Conservation (phyloP, 2,113 vertebrate genomes). For the Bagarius yarrelli region DNA sequence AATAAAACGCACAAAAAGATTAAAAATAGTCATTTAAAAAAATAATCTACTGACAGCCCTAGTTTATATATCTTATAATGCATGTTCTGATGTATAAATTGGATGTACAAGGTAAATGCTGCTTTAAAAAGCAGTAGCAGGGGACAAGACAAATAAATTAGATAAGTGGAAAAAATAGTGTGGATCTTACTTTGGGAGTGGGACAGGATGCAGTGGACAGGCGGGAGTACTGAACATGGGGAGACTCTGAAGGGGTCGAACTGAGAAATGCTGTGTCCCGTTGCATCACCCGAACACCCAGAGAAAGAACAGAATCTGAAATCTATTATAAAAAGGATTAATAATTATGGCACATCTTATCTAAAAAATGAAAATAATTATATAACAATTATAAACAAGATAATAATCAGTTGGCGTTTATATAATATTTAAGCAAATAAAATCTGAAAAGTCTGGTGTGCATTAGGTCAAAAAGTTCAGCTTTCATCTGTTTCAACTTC, state of each 20-base stretch:
- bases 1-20: too few relatives aligned
- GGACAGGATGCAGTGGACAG: constrained; percentile 98
- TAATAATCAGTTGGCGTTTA: background rate
- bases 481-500: too few relatives aligned
- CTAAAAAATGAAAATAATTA: background rate
- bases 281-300: constrained; percentile 97
- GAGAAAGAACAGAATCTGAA: constrained; percentile 98
- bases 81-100: too few relatives aligned
- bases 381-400: background rate
- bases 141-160: background rate
- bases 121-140: background rate
- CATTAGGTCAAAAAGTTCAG: too few relatives aligned
- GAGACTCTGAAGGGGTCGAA: constrained; percentile 97
- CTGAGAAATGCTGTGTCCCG: constrained; percentile 97
- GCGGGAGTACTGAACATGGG: constrained; percentile 95
- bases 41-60: too few relatives aligned
- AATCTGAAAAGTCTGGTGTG: too few relatives aligned
- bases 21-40: too few relatives aligned
- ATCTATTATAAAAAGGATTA: constrained; percentile 72
- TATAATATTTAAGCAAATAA: too few relatives aligned
- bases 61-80: too few relatives aligned
- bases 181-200: constrained; percentile 93
- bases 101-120: too few relatives aligned
- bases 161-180: background rate
- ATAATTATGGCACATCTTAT: background rate